Conservation (phyloP, 2,797 vertebrate species). For the Gambelia wislizenii region DNA sequence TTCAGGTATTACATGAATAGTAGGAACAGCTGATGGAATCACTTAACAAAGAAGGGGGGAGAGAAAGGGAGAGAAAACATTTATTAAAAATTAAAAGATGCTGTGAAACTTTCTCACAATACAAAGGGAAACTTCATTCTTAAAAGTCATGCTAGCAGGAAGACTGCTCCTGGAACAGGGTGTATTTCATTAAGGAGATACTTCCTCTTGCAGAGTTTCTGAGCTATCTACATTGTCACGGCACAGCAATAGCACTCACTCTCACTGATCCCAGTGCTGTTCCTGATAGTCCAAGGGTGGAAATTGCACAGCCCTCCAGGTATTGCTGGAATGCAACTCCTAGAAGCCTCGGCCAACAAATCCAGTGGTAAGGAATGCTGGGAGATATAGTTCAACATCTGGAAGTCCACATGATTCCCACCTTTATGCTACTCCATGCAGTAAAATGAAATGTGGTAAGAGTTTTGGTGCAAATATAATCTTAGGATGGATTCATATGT, state of each 20-base stretch:
- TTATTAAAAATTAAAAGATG: not conserved
- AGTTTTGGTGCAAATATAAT: no score
- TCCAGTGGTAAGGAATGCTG: no score
- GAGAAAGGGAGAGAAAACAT: constrained; percentile 21
- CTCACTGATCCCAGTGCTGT: no score
- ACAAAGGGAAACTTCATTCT: not conserved
- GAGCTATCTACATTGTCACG: not conserved
- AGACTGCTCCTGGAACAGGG: not conserved
- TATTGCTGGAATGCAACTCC: no score
- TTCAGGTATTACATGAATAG: constrained; percentile 76
- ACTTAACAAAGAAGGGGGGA: constrained; percentile 70
- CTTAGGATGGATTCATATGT: no score
- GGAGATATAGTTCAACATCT: no score
- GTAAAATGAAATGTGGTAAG: no score
- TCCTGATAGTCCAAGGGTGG: not conserved
- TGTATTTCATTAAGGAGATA: not conserved
- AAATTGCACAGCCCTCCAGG: not conserved
- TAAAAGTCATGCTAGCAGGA: not conserved
- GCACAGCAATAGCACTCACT: not conserved
- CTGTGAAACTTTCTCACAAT: not conserved
- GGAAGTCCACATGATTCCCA: no score
- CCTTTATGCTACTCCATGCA: no score
- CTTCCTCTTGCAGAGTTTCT: not conserved
- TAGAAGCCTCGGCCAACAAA: no score
- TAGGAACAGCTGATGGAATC: constrained; percentile 74